Conservation (phyloP, 2,113 vertebrate species). For the Archilochus colubris region DNA sequence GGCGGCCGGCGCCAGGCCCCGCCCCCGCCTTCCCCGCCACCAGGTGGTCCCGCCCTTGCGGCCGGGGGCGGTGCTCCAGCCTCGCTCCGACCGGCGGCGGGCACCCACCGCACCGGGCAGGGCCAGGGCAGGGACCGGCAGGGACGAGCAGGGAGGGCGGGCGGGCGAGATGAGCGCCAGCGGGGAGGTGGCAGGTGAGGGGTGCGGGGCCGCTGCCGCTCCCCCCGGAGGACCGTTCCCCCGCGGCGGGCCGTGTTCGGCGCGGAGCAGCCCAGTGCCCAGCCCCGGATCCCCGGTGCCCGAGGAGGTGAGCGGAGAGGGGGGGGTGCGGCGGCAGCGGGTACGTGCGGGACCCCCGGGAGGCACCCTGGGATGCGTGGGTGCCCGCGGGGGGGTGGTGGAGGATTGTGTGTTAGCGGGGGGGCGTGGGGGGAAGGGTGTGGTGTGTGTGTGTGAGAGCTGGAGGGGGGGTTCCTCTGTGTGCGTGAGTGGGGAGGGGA, state of each 20-base stretch:
- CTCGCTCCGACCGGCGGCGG: conserved; percentile 17
- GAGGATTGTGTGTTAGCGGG: no score
- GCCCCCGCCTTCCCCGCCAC: conserved; percentile 25
- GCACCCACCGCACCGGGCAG: background rate
- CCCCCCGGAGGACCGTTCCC: background rate
- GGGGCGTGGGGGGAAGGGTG: no score
- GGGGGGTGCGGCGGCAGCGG: no score
- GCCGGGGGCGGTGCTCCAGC: conserved; percentile 25
- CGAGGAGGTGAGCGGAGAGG: background rate
- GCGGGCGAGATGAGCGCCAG: background rate
- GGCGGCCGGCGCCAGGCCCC: background rate
- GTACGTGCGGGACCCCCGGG: background rate
- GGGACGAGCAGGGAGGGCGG: background rate
- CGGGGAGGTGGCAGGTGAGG: background rate
- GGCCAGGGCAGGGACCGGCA: background rate
- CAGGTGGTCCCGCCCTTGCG: conserved; percentile 45
- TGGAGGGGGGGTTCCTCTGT: background rate
- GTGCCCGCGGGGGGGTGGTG: no score
- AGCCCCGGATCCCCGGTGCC: background rate
- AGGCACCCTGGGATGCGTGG: no score
- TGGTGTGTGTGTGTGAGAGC: no score
- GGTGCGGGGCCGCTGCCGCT: background rate
- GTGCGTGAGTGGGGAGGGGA: no score
- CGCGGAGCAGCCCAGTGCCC: conserved; percentile 5
- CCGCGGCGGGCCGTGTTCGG: background rate